A percentile compares a stretch with the other conserved stretches of the same genome.
These are phyloP conservation scores for Tachycineta bicolor DNA, from an alignment of 2,113 vertebrate genomes.

Conservation along the genomic window DNA sequence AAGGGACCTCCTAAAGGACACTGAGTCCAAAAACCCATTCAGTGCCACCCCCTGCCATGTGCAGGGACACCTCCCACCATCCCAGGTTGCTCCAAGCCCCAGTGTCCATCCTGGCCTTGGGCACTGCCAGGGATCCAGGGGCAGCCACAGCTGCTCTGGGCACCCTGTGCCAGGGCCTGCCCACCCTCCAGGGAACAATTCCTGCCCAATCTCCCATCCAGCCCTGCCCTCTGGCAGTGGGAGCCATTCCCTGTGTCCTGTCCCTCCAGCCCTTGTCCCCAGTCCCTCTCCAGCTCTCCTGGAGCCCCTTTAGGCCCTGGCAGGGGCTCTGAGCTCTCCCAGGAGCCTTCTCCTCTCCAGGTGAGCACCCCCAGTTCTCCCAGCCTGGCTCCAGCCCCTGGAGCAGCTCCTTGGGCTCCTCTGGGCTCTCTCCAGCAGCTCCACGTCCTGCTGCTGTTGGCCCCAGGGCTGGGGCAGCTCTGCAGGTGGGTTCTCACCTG, in stretches of 20 bases:
- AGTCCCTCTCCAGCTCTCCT: no score
- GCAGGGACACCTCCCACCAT: accelerated
- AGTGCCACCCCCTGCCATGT: background rate
- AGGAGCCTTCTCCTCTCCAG: no score
- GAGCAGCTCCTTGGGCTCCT: accelerated
- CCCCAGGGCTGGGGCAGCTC: background rate
- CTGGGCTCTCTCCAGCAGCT: background rate
- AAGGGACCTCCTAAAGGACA: background rate
- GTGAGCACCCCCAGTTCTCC: background rate
- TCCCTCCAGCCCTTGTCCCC: no score
- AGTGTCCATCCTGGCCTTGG: background rate
- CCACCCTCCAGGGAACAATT: no score
- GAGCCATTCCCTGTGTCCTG: background rate
- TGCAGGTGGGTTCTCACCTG: background rate
- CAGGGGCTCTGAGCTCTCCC: no score
- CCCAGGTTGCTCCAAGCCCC: background rate
- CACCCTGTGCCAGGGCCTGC: no score
- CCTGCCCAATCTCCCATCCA: no score
- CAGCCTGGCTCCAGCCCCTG: background rate
- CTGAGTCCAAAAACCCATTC: background rate
- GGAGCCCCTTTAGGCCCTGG: no score
- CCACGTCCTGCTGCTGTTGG: background rate
- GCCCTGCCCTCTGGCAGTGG: no score
- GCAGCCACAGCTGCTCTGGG: background rate
- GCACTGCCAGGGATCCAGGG: background rate